Evolutionary conservation across 2,888 invertebrate species (phyloP).

Genomic region (Idaea dimidiata): DNA sequence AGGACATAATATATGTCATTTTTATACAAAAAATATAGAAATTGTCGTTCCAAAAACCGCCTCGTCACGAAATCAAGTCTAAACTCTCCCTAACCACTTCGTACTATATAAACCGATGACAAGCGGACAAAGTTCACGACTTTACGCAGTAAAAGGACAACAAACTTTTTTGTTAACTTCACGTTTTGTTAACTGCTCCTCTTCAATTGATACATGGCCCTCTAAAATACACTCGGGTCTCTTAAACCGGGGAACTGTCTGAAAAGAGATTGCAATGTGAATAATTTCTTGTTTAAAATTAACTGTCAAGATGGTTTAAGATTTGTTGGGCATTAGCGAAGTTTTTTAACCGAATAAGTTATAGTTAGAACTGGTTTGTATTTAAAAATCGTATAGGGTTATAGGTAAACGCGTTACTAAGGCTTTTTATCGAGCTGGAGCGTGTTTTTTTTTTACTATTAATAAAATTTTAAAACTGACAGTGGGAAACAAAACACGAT

Average conservation of each 20-base stretch:
- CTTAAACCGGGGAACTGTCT: slow-evolving; percentile 6
- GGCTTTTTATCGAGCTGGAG: too few species aligned
- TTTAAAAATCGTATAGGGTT: too few species aligned
- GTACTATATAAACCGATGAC: slow-evolving; percentile 56
- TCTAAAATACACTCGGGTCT: slow-evolving; percentile 54
- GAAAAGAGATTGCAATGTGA: not conserved
- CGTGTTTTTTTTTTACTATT: too few species aligned
- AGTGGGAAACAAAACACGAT: too few species aligned
- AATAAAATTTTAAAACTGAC: too few species aligned
- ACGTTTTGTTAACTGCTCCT: slow-evolving; percentile 24
- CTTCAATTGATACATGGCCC: slow-evolving; percentile 61
- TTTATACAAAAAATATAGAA: not conserved
- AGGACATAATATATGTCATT: not conserved
- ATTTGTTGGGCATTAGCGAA: not conserved
- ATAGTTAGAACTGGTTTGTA: too few species aligned
- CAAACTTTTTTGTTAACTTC: slow-evolving; percentile 51
- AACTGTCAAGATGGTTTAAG: not conserved
- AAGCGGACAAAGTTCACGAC: slow-evolving; percentile 47
- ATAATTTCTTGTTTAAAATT: not conserved
- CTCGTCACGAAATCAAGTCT: slow-evolving; percentile 14
- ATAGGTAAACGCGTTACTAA: too few species aligned
- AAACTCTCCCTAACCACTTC: slow-evolving; percentile 24
- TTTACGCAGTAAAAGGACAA: slow-evolving; percentile 43
- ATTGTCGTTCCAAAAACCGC: not conserved
- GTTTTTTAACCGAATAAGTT: not conserved